A percentile compares a stretch with the other conserved stretches of the same genome.
Evolutionary conservation across 2,888 invertebrate species (phyloP).

Genomic region (Allygus modestus): DNA sequence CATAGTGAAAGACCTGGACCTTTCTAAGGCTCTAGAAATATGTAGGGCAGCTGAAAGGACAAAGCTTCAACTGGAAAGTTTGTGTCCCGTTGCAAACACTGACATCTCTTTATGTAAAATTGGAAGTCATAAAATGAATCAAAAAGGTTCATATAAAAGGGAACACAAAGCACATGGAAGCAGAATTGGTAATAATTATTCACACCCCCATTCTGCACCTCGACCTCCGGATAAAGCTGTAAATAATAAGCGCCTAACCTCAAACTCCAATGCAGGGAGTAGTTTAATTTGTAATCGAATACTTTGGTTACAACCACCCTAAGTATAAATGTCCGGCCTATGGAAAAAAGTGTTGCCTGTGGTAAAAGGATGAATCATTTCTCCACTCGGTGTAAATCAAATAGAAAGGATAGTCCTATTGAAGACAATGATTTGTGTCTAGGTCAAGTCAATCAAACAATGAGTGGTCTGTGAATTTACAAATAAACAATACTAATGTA

Average conservation of each 20-base stretch:
- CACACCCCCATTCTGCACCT: neutral
- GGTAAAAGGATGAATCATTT: conserved; percentile 31
- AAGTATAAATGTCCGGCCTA: conserved; percentile 12
- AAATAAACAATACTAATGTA: neutral
- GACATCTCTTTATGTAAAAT: neutral
- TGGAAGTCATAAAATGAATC: neutral
- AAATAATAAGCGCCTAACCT: neutral
- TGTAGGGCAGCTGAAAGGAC: conserved; percentile 36
- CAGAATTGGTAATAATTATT: neutral
- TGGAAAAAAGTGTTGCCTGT: neutral
- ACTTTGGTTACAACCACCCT: neutral
- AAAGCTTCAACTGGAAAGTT: conserved; percentile 5
- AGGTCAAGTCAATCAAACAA: neutral
- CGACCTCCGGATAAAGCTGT: neutral
- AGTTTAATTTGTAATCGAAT: neutral
- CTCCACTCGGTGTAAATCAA: neutral
- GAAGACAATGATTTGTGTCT: neutral
- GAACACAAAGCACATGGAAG: neutral
- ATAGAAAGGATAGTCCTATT: neutral
- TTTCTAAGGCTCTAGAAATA: neutral
- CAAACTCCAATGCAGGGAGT: neutral
- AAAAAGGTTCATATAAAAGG: neutral
- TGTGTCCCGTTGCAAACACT: conserved; percentile 9
- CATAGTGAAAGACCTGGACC: neutral
- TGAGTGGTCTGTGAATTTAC: neutral